Evolutionary conservation across 2,797 vertebrate genomes (phyloP).

Genomic region (Galaxias olidus): DNA sequence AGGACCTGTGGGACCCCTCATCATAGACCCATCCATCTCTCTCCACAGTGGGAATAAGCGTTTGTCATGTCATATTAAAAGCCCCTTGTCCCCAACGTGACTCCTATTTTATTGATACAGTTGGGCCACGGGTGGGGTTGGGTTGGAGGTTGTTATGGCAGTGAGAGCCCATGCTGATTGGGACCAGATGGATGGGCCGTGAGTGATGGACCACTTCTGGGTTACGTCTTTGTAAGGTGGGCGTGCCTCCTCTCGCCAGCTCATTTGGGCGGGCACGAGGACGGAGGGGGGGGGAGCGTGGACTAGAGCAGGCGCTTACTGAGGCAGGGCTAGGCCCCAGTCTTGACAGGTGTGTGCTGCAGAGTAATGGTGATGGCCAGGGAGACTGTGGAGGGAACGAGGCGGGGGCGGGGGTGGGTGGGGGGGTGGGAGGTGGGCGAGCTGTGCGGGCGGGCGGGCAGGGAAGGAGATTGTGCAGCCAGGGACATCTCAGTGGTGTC

Average conservation of each 20-base stretch:
- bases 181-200: slow-evolving; percentile 63
- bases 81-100: slow-evolving; percentile 14
- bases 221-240: slow-evolving; percentile 44
- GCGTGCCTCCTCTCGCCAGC: slow-evolving; percentile 40
- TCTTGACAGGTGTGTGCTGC: slow-evolving; percentile 44
- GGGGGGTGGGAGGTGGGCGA: too few relatives aligned
- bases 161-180: slow-evolving; percentile 33
- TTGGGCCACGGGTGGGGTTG: too few relatives aligned
- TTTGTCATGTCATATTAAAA: slow-evolving; percentile 36
- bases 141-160: neutral
- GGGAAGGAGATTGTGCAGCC: neutral
- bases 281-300: neutral
- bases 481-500: slow-evolving; percentile 18
- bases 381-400: neutral
- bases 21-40: slow-evolving; percentile 42
- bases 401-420: too few relatives aligned
- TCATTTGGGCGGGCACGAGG: slow-evolving; percentile 27
- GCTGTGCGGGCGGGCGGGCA: too few relatives aligned
- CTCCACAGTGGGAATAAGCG: slow-evolving; percentile 21
- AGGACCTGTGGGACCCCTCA: slow-evolving; percentile 13
- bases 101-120: slow-evolving; percentile 47
- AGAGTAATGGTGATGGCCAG: slow-evolving; percentile 1
- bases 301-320: slow-evolving; percentile 43
- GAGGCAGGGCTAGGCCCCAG: slow-evolving; percentile 19
- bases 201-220: slow-evolving; percentile 42